phyloP scores from a whole-genome alignment of 37 sponge, comb jelly and placozoan genomes.

The Bolinopsis microptera region DNA sequence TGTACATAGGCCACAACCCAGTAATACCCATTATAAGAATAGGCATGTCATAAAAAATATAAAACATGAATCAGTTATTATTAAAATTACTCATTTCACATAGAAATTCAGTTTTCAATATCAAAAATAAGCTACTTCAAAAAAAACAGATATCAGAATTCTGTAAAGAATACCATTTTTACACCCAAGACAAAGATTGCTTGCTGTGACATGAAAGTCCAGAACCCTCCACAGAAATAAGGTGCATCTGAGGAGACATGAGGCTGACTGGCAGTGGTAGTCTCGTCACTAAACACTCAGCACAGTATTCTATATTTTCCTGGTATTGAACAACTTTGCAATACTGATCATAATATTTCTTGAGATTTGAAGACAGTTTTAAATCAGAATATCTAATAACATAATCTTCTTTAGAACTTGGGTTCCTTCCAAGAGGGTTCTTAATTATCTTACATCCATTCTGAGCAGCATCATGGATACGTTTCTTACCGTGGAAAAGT shows the following conservation, averaged over 20 bases:
- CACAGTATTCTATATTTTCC: slow-evolving; percentile 5
- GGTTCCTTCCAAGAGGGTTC: neutral
- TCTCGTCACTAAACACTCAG: slow-evolving; percentile 10
- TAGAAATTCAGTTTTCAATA: too few relatives aligned
- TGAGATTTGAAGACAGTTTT: neutral
- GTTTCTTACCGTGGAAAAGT: neutral
- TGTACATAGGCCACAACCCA: too few relatives aligned
- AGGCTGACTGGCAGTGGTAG: neutral
- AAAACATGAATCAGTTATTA: too few relatives aligned
- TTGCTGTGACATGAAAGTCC: neutral
- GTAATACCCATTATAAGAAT: too few relatives aligned
- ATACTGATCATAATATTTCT: neutral
- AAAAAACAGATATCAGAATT: too few relatives aligned
- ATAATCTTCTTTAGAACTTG: neutral
- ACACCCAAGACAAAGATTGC: neutral
- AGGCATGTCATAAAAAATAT: too few relatives aligned
- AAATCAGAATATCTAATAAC: neutral
- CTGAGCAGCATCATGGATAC: neutral
- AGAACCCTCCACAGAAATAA: neutral
- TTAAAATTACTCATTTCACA: too few relatives aligned
- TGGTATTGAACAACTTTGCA: neutral
- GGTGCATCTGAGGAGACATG: slow-evolving; percentile 23
- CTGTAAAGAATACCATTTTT: too few relatives aligned
- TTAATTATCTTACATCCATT: neutral
- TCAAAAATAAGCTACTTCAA: too few relatives aligned